Evolutionary conservation across 2,888 invertebrate species (phyloP), one percentile per base, ranked within the genome.

Genomic region (Netelia virgata): DNA sequence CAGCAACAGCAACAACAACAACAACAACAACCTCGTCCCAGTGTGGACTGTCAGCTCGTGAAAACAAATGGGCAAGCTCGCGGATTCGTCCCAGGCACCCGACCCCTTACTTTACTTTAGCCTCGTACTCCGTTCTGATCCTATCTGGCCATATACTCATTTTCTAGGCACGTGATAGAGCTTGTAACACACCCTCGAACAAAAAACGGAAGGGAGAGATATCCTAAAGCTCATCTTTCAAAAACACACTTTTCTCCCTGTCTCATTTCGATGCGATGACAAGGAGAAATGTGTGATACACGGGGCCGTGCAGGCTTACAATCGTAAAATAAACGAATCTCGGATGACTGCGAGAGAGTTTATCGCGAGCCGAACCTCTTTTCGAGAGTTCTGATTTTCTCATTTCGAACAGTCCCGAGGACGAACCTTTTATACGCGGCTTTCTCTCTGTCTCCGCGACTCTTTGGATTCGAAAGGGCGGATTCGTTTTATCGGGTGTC

Each of bases 41-140:
- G 36, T 66, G 68, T 61, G 73, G 70, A 75, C 86, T 87, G 88
- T 82, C 82, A 82, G 76, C 87, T 86, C 84, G 82, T 88, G 85
- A 87, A 89, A 90, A 90, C 88, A 88, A 89, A 89, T 87, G 85
- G 86, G 84, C 84, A 83, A 75, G 84, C 83, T 87, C 82, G 86
- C 82, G 86, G 85, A 85, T 88, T 87, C 86, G 86, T 86, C 85
- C 82, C 87, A 83, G 83, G 83, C 86, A 85, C 74, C 84, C 64
- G 6, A 36, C 43, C 41, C 74, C 74, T 80, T 23, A 66, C 53
- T 57, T 18, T 74, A 36, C 36, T 36, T 36, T 36, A 36, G 50
- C 76, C 41, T 68, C 72, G 66, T 14, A 41, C 50, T 20, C 41
- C 61, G 68, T 61, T 36, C 36, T 41, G 36, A 36, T 66, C 14